These are phyloP conservation scores for Batillaria attramentaria DNA, from an alignment of 1,140 invertebrate species.

Conservation along the genomic window DNA sequence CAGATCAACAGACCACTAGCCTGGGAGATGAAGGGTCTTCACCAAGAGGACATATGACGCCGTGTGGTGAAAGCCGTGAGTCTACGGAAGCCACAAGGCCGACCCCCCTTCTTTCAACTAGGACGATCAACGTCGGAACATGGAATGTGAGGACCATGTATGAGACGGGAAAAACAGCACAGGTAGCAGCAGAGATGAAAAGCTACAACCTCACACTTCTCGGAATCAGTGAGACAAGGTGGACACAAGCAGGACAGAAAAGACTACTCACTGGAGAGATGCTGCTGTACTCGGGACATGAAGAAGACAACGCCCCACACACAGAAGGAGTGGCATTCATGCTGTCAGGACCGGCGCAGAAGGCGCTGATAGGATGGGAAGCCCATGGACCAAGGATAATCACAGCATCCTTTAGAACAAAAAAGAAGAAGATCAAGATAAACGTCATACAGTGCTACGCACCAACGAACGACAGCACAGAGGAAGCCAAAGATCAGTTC, in stretches of 20 bases:
- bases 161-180: constrained; percentile 22
- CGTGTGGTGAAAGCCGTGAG: constrained; percentile 15
- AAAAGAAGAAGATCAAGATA: constrained; percentile 35
- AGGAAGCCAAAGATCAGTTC: constrained; percentile 31
- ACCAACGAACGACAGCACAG: constrained; percentile 39
- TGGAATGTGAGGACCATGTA: constrained; percentile 35
- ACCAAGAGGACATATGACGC: constrained; percentile 5
- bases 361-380: constrained; percentile 39
- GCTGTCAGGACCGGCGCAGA: constrained; percentile 33
- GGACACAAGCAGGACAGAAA: constrained; percentile 12
- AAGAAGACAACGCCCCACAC: constrained; percentile 24
- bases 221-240: constrained; percentile 9
- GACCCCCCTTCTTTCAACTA: constrained; percentile 13
- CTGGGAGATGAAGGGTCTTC: constrained; percentile 9
- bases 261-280: constrained; percentile 3
- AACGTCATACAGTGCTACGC: constrained; percentile 40
- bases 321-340: constrained; percentile 42
- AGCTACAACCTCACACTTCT: constrained; percentile 31
- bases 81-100: not conserved
- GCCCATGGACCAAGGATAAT: constrained; percentile 36
- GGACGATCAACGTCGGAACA: constrained; percentile 16
- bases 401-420: constrained; percentile 40
- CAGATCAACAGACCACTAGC: not conserved
- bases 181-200: constrained; percentile 32
- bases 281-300: constrained; percentile 2